A percentile compares a stretch with the other conserved stretches of the same genome.
Evolutionary conservation across 2,888 invertebrate genomes (phyloP).

Genomic region (Dorcus parallelipipedus): DNA sequence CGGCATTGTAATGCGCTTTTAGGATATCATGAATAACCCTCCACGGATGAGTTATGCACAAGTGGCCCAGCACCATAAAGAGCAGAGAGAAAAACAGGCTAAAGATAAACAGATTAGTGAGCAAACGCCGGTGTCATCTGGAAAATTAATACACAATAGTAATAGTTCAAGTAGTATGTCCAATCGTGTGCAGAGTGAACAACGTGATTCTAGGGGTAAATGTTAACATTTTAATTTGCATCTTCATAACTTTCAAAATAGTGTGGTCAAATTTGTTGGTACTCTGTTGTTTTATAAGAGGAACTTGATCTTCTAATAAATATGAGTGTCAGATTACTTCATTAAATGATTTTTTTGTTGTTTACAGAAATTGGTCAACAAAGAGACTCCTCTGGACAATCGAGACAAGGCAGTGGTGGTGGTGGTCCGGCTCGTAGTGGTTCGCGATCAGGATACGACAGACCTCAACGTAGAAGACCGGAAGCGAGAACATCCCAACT

Average conservation of each 20-base stretch:
- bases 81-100: conserved; percentile 42
- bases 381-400: conserved; percentile 21
- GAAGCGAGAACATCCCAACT: conserved; percentile 43
- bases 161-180: conserved; percentile 19
- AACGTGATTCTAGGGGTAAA: conserved; percentile 26
- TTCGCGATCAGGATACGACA: conserved; percentile 33
- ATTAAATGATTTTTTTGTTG: background rate
- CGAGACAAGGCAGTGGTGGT: conserved; percentile 6
- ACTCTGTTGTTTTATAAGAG: too few species aligned
- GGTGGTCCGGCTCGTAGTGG: conserved; percentile 23
- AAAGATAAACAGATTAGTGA: conserved; percentile 23
- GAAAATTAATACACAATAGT: conserved; percentile 7
- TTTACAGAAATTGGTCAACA: conserved; percentile 23
- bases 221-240: background rate
- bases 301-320: too few species aligned
- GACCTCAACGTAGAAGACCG: conserved; percentile 36
- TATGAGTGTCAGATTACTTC: too few species aligned
- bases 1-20: conserved; percentile 1
- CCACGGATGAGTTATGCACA: conserved; percentile 62
- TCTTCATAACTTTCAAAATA: too few species aligned
- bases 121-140: conserved; percentile 19
- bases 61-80: conserved; percentile 63
- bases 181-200: conserved; percentile 27
- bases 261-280: too few species aligned
- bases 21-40: conserved; percentile 36